Evolutionary conservation across 2,888 invertebrate species (phyloP), one percentile per base, ranked within the genome.

Genomic region (Sphinx pinastri): DNA sequence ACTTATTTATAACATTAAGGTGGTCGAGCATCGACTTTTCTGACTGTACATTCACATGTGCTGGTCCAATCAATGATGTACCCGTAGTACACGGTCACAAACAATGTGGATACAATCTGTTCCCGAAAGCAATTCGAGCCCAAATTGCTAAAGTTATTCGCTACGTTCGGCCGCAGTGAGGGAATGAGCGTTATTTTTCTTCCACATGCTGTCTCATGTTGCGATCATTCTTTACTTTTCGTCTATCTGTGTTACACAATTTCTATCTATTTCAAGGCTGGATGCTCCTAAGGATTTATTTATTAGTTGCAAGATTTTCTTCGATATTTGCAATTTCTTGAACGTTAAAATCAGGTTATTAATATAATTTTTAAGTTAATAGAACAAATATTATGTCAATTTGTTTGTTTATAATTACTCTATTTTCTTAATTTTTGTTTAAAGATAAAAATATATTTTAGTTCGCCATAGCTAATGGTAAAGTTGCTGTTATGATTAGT

Each of bases 171-270:
- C 68, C 78, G 73, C 73, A 75, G 77, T 76, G 74, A 81, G 78
- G 79, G 83, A 85, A 84, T 81, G 78, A 77, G 74, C 81, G 84
- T 83, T 88, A 86, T 88, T 90, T 88, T 87, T 85, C 84, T 79
- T 79, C 75, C 82, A 87, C 85, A 78, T 89, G 93, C 93, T 86
- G 90, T 88, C 88, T 93, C 93, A 93, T 88, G 89, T 85, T 79
- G 78, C 81, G 88, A 90, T 86, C 93, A 93, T 93, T 93, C 91
- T 91, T 93, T 92, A 93, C 86, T 83, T 85, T 88, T 86, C 85
- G 84, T 89, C 87, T 88, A 86, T 88, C 85, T 88, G 54, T 71
- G 66, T 57, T 70, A 66, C 67, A 59, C 60, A 67, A 47, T 57
- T 70, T 59, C 67, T 59, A 68, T 52, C 52, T 58, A 59, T 58